phyloP scores from a whole-genome alignment of 2,113 vertebrate genomes.

The Anolis sagrei region DNA sequence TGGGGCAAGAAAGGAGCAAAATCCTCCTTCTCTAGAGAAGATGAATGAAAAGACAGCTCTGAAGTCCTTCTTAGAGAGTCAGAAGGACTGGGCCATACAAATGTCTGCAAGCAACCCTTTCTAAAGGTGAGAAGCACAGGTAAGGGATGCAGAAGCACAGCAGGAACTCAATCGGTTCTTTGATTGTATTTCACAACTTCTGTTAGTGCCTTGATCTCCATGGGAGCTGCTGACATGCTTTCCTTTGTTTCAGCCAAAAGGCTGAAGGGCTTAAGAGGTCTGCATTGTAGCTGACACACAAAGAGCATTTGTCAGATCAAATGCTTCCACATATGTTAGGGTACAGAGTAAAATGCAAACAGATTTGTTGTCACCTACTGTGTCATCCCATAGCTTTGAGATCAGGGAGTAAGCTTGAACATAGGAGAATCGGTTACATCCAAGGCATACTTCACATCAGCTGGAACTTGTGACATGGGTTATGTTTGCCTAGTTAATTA shows the following conservation, averaged over 20 bases:
- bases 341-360: not conserved
- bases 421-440: not conserved
- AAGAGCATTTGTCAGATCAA: not conserved
- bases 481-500: not conserved
- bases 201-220: not conserved
- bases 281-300: not conserved
- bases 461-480: no score
- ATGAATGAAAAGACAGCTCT: not conserved
- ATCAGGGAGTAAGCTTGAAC: not conserved
- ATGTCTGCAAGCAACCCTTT: not conserved
- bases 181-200: no score
- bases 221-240: not conserved
- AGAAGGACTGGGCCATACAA: not conserved
- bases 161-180: not conserved
- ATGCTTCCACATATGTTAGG: no score
- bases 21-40: not conserved
- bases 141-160: not conserved
- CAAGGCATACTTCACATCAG: not conserved
- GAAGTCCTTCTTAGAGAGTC: not conserved
- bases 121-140: not conserved
- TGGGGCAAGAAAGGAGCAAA: not conserved
- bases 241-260: not conserved
- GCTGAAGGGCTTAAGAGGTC: no score
- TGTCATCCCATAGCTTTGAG: not conserved
- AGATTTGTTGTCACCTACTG: not conserved